These are phyloP conservation scores for Hemithea aestivaria DNA, from an alignment of 2,888 invertebrate genomes.

Conservation along the genomic window DNA sequence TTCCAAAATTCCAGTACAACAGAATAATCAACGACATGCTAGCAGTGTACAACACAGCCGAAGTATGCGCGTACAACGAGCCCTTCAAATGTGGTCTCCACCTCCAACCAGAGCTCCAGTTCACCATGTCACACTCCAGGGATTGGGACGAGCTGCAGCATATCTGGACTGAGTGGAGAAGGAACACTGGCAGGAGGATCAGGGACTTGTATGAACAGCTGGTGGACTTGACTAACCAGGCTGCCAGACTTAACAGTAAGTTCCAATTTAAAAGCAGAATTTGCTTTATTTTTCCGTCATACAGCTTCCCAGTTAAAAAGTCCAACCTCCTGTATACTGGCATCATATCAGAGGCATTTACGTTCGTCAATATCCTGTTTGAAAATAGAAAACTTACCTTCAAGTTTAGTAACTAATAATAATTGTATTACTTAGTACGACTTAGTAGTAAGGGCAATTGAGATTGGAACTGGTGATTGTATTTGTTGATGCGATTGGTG, in stretches of 20 bases:
- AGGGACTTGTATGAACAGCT: constrained; percentile 89
- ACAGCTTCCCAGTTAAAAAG: no score
- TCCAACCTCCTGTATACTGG: no score
- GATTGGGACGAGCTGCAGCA: constrained; percentile 94
- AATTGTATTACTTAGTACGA: no score
- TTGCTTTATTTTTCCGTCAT: no score
- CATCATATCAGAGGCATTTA: no score
- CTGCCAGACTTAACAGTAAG: constrained; percentile 89
- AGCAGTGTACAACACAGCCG: constrained; percentile 90
- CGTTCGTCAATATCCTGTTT: no score
- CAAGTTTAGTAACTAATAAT: no score
- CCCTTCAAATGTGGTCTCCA: constrained; percentile 90
- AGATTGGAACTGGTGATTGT: no score
- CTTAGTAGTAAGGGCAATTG: no score
- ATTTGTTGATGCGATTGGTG: no score
- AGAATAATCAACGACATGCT: constrained; percentile 93
- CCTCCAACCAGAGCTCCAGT: constrained; percentile 87
- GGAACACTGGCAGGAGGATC: constrained; percentile 89
- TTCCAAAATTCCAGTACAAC: constrained; percentile 84
- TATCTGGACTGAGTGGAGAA: constrained; percentile 94
- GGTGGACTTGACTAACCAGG: constrained; percentile 88
- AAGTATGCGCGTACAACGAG: constrained; percentile 90
- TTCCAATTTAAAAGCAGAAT: no score
- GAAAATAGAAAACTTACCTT: no score
- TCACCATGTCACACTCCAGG: constrained; percentile 85